Conservation (phyloP, 2,797 vertebrate species). For the Coranthus polyacanthus region DNA sequence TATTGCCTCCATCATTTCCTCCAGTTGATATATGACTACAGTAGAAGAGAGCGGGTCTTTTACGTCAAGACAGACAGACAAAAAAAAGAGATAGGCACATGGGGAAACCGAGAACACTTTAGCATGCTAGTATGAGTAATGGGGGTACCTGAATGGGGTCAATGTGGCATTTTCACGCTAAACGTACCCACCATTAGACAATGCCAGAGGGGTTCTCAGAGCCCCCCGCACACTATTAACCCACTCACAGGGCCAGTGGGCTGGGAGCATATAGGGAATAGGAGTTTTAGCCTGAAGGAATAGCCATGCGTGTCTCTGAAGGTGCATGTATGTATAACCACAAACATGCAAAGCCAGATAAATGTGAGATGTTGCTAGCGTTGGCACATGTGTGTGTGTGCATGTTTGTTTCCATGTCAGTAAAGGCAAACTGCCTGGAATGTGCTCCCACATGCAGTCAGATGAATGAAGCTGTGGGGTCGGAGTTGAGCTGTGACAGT, state of each 20-base stretch:
- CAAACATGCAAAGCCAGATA: constrained; percentile 37
- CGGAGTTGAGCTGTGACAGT: constrained; percentile 72
- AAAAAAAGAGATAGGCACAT: constrained; percentile 17
- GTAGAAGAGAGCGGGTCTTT: constrained; percentile 7
- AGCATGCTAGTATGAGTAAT: constrained; percentile 67
- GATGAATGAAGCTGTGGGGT: constrained; percentile 74
- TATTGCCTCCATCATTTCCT: constrained; percentile 15
- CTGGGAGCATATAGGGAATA: constrained; percentile 41
- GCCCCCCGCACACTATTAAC: constrained; percentile 71
- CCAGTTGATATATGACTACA: constrained; percentile 30
- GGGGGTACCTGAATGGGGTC: constrained; percentile 60
- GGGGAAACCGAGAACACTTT: constrained; percentile 31
- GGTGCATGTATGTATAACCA: constrained; percentile 6
- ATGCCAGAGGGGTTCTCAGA: constrained; percentile 49
- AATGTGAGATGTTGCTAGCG: constrained; percentile 29
- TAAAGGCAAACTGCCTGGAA: constrained; percentile 38
- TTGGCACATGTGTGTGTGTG: constrained; percentile 4
- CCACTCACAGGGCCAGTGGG: constrained; percentile 62
- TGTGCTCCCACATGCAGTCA: constrained; percentile 68
- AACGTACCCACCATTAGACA: constrained; percentile 67
- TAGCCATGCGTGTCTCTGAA: constrained; percentile 15
- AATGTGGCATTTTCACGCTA: constrained; percentile 67
- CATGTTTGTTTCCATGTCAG: constrained; percentile 45
- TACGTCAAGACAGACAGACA: constrained; percentile 22
- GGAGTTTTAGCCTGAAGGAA: constrained; percentile 40